Base-by-base conservation (phyloP, 2,888 invertebrate genomes). In the Acrocyrtus sp. region DNA sequence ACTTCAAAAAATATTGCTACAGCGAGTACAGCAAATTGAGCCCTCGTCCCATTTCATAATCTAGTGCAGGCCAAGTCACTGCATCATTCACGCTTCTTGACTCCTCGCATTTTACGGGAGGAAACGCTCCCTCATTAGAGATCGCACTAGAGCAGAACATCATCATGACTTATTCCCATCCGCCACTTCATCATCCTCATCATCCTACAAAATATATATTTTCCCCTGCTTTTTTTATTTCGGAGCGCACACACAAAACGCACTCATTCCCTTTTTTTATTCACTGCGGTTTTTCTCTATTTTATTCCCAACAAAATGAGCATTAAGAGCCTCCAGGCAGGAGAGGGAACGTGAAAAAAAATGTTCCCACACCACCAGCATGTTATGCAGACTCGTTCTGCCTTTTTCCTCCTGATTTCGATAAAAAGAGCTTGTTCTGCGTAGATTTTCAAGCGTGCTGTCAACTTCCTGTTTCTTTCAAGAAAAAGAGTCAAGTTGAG, bases 111-210 rank as follows among this genome's bases (percentile, higher is more conserved):
- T 12, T 34, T 12, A 27, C n/a, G 39, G 19, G 34, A 57, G 67
- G 66, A 43, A 74, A 58, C 48, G 29, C 26, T 41, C 54, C 12
- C 51, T 69, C 68, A 69, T 76, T 76, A 76, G 65, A 53, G 60
- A 26, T 51, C 50, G 39, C 69, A 76, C 15, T 72, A 60, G 76
- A 76, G 73, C 73, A 69, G 60, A 68, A 70, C 75, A 54, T 27
- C 39, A 53, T 12, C 45, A 45, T 19, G 5, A 45, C n/a, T 45
- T 5, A 12, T 19, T n/a, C 60, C 27, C 48, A n/a, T 17, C 45
- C 61, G 24, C 27, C 54, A 15, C 56, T 34, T 22, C 48, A 54
- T 29, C 29, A 29, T 45, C 43, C n/a, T n/a, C n/a, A n/a, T n/a
- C n/a, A n/a, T n/a, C n/a, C n/a, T n/a, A n/a, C n/a, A n/a, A n/a